Conservation (phyloP, 2,113 vertebrate species). For the Brachypteracias leptosomus region DNA sequence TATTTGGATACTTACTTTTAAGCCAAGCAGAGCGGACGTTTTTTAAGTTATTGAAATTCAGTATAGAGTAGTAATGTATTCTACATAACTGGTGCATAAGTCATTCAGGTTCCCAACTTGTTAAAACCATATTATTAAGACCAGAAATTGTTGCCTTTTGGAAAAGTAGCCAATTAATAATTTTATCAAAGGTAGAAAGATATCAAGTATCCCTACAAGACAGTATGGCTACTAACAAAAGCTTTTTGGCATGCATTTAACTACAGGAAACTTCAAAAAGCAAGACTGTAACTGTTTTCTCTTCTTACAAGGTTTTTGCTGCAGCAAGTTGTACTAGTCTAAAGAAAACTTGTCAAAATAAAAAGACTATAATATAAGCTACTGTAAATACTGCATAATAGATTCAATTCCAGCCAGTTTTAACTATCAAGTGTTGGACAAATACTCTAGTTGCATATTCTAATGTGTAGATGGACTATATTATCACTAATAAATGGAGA, state of each 20-base stretch:
- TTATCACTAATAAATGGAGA: not conserved
- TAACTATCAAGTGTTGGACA: not conserved
- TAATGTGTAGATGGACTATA: not conserved
- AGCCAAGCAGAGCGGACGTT: not conserved
- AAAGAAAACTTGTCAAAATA: constrained; percentile 15
- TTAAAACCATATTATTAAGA: not conserved
- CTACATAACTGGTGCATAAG: not conserved
- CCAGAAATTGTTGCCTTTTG: not conserved
- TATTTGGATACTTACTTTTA: not conserved
- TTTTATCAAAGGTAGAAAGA: not conserved
- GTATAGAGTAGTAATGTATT: not conserved
- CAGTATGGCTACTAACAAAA: not conserved
- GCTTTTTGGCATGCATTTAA: not conserved
- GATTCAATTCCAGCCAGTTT: not conserved
- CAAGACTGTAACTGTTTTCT: not conserved
- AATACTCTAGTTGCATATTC: not conserved
- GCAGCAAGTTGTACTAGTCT: not conserved
- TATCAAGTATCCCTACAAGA: not conserved
- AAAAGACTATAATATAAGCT: not conserved
- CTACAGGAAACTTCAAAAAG: not conserved
- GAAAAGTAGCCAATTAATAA: not conserved
- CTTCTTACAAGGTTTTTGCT: not conserved
- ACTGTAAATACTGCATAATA: not conserved
- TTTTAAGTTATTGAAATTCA: not conserved
- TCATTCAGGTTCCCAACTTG: not conserved